Percentiles rank a stretch among this genome's conserved stretches.
Evolutionary conservation across 2,113 vertebrate species (phyloP).

Genomic region (Pachycephala philippinensis): DNA sequence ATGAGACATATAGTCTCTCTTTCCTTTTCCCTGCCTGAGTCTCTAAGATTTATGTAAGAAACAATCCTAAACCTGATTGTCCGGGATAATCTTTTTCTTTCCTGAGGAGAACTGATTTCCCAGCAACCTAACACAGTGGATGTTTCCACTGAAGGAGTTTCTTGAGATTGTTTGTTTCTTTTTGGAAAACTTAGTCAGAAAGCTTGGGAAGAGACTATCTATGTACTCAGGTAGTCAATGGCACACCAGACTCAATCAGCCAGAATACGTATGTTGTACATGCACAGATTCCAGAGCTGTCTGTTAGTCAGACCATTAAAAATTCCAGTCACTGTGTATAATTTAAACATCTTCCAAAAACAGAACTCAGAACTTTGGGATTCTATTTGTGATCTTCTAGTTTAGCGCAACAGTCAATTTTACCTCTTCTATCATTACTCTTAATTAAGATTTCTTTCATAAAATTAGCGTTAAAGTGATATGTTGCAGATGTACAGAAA

Average conservation of each 20-base stretch:
- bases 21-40: not conserved
- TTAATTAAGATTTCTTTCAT: conserved; percentile 53
- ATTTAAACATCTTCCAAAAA: conserved; percentile 23
- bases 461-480: conserved; percentile 54
- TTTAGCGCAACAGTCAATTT: conserved; percentile 1
- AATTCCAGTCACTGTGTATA: not conserved
- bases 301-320: not conserved
- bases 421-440: conserved; percentile 45
- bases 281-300: not conserved
- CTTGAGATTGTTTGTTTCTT: not conserved
- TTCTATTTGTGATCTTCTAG: conserved; percentile 44
- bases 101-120: not conserved
- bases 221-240: not conserved
- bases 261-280: not conserved
- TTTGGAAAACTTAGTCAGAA: not conserved
- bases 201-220: not conserved
- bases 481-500: conserved; percentile 47
- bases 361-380: conserved; percentile 14
- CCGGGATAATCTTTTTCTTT: not conserved
- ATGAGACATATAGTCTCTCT: not conserved
- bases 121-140: not conserved
- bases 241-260: not conserved
- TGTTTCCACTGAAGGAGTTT: not conserved
- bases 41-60: not conserved
- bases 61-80: not conserved